Percentiles rank a stretch among this genome's conserved stretches.
phyloP scores from a whole-genome alignment of 2,888 invertebrate species.

The Ochlodes sylvanus region DNA sequence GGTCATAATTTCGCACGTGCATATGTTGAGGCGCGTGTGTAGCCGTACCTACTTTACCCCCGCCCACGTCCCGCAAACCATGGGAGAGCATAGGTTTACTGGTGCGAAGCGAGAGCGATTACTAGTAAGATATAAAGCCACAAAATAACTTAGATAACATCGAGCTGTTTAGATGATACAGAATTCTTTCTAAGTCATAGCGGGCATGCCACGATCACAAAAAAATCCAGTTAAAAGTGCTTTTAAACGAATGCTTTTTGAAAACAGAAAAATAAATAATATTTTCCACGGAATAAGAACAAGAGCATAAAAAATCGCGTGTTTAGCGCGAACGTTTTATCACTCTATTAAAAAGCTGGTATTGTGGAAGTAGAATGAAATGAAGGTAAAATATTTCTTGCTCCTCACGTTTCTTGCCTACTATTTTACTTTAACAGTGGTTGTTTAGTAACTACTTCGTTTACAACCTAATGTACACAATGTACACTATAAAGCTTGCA shows the following conservation, averaged over 20 bases:
- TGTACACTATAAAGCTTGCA: no score
- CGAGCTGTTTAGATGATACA: constrained; percentile 13
- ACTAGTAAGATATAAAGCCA: no score
- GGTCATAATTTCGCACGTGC: no score
- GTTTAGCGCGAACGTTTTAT: constrained; percentile 67
- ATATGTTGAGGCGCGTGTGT: no score
- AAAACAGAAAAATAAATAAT: constrained; percentile 34
- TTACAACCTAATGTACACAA: no score
- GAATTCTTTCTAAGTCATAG: constrained; percentile 29
- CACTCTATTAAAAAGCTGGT: constrained; percentile 74
- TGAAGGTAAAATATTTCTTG: constrained; percentile 52
- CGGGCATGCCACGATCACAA: constrained; percentile 26
- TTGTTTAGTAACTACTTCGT: no score
- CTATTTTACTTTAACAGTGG: constrained; percentile 16
- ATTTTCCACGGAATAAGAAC: constrained; percentile 50
- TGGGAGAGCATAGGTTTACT: no score
- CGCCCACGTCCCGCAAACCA: no score
- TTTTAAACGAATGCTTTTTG: constrained; percentile 23
- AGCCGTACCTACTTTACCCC: no score
- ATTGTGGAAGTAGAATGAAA: constrained; percentile 54
- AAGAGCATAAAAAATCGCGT: constrained; percentile 67
- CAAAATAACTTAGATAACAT: neutral
- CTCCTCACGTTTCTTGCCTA: constrained; percentile 47
- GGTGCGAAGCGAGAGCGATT: no score
- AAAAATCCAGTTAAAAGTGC: constrained; percentile 27